phyloP scores from a whole-genome alignment of 2,888 invertebrate genomes.

The Drosophila emarginata region DNA sequence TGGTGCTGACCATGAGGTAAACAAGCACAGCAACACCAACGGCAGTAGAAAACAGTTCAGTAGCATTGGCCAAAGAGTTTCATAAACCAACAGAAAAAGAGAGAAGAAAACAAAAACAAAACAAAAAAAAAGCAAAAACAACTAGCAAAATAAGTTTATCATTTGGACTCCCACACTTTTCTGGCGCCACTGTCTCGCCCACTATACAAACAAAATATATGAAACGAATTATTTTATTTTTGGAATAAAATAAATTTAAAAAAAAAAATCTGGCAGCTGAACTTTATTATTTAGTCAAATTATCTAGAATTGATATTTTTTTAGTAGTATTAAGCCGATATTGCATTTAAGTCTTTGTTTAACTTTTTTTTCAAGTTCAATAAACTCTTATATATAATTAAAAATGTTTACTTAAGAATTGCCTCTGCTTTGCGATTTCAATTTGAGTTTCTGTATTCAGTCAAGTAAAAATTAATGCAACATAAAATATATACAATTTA shows the following conservation, averaged over 20 bases:
- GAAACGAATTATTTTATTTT: constrained; percentile 32
- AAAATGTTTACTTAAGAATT: background rate
- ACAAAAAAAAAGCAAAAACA: background rate
- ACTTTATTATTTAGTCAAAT: constrained; percentile 54
- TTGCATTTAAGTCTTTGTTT: background rate
- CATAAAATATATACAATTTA: background rate
- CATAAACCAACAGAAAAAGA: background rate
- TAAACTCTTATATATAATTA: background rate
- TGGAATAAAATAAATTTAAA: constrained; percentile 18
- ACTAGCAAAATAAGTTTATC: constrained; percentile 43
- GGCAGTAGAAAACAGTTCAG: background rate
- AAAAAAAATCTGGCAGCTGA: background rate
- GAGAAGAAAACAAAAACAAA: background rate
- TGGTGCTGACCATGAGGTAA: constrained; percentile 11
- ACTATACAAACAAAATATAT: constrained; percentile 19
- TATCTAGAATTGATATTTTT: background rate
- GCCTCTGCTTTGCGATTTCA: background rate
- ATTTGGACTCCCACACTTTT: constrained; percentile 42
- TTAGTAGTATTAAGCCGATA: background rate
- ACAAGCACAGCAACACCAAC: background rate
- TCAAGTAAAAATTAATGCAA: background rate
- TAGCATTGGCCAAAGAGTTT: background rate
- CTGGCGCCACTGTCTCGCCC: constrained; percentile 48
- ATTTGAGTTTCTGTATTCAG: background rate
- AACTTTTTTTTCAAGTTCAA: background rate